Evolutionary conservation across 2,797 vertebrate species (phyloP), one percentile per base, ranked within the genome.

Genomic region (Mus caroli): DNA sequence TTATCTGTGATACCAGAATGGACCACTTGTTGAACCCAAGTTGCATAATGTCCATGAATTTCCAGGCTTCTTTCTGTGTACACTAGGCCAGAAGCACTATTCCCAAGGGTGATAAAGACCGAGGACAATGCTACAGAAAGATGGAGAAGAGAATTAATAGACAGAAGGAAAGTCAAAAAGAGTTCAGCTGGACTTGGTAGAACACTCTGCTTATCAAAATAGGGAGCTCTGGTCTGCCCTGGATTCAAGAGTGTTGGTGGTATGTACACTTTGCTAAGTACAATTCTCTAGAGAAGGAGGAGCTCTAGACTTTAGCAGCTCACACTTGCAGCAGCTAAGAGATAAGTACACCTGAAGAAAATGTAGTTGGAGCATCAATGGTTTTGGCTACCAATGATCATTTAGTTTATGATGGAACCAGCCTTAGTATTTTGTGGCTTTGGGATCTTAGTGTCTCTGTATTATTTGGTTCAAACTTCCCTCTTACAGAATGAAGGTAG

Each of bases 201-300:
- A 58, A 86, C 52, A 95, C 34, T 5, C 46, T 94, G 83, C 79
- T 28, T 96, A 92, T 76, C 77, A 90, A 17, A n/a, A 89, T 37
- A 78, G 31, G 69, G 40, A 77, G 54, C 52, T 91, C 77, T 37
- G 31, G 28, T 85, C 54, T 62, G 58, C 67, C 80, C 71, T 94
- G 8, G 13, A 58, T 64, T 79, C 75, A 43, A 82, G 84, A 90
- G 34, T 28, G 43, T 43, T 92, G 69, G 80, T 10, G 11, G 60
- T 34, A 64, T 46, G 64, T n/a, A 12, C n/a, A 40, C 79, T 50
- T 88, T 43, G 4, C 67, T 50, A 52, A 56, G 13, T 58, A 24
- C 28, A 43, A 15, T 67, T 83, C 84, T 94, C 56, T 31, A 46
- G n/a, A 91, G 83, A 94, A 88, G 31, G 13, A 20, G 69, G 24